Conservation (phyloP, 1,140 invertebrate species). For the Whitmania pigra region DNA sequence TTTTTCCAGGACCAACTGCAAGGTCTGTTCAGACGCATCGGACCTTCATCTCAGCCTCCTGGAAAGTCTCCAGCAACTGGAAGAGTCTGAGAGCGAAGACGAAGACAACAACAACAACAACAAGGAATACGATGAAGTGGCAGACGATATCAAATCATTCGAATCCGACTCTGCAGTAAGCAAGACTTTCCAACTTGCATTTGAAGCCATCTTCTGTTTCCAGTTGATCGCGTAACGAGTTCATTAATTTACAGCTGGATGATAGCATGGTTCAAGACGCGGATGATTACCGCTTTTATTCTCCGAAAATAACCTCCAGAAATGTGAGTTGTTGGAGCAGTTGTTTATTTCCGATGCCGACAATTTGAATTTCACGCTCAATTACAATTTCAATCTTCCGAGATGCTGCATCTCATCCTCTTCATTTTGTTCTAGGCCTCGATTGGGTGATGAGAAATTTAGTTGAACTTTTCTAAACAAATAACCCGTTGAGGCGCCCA, state of each 20-base stretch:
- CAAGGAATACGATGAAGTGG: neutral
- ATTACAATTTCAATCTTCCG: too few species aligned
- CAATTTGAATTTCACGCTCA: too few species aligned
- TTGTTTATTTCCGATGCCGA: too few species aligned
- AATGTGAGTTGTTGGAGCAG: too few species aligned
- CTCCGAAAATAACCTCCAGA: too few species aligned
- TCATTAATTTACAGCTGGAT: slow-evolving; percentile 1
- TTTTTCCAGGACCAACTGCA: neutral
- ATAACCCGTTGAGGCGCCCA: too few species aligned
- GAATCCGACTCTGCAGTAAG: slow-evolving; percentile 1
- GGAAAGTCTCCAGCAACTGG: neutral
- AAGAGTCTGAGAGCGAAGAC: neutral
- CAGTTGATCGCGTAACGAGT: neutral
- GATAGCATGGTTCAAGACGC: slow-evolving; percentile 7
- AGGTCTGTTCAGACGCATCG: neutral
- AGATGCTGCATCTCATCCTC: too few species aligned
- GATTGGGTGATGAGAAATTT: too few species aligned
- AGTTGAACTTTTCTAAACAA: too few species aligned
- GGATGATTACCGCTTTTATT: too few species aligned
- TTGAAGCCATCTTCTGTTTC: neutral
- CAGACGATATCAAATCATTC: neutral
- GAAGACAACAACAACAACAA: neutral
- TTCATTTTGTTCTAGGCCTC: too few species aligned
- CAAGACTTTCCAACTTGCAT: neutral
- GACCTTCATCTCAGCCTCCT: slow-evolving; percentile 2